Conservation (phyloP, 2,113 vertebrate species). For the Prietella phreatophila region DNA sequence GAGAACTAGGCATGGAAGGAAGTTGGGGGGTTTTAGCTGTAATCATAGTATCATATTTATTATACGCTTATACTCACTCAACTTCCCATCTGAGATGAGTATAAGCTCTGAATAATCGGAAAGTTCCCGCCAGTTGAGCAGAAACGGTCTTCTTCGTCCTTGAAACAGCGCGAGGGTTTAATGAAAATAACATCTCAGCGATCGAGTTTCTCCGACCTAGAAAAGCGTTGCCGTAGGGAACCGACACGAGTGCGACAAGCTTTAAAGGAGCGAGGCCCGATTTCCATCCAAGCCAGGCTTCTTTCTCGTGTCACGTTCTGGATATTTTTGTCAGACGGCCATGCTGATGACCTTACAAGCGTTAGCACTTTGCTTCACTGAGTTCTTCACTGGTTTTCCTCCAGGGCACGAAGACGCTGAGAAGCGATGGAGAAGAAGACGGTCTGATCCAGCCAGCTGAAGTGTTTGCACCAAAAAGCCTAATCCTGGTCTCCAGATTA, state of each 20-base stretch:
- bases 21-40: not conserved
- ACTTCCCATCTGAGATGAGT: not conserved
- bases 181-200: not conserved
- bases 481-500: conserved; percentile 93
- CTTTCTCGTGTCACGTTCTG: not conserved
- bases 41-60: conserved; percentile 1
- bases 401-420: conserved; percentile 84
- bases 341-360: not conserved
- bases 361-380: not conserved
- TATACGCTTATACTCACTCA: not conserved
- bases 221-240: not conserved
- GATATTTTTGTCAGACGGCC: not conserved
- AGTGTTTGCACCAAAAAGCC: conserved; percentile 96
- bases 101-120: not conserved
- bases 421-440: conserved; percentile 81
- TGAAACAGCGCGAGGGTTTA: not conserved
- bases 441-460: conserved; percentile 93
- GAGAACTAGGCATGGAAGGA: not conserved
- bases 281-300: not conserved
- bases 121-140: not conserved
- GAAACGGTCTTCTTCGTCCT: not conserved
- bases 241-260: not conserved
- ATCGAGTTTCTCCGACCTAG: conserved; percentile 9
- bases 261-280: not conserved
- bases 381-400: conserved; percentile 57